Evolutionary conservation across 2,797 vertebrate genomes (phyloP), one percentile per base, ranked within the genome.

Genomic region (Anas acuta): DNA sequence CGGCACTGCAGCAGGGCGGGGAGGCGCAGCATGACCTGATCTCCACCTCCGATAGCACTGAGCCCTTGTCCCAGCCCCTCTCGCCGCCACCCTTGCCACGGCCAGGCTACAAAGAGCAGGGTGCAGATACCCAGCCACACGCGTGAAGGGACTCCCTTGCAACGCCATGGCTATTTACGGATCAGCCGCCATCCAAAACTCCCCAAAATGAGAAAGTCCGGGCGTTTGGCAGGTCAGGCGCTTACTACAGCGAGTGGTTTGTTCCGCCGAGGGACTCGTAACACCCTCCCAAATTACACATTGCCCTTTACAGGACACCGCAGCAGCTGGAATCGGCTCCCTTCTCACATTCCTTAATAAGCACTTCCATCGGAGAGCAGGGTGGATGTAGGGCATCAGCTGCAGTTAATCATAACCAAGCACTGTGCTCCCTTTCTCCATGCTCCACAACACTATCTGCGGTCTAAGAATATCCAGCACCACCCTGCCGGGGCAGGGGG

Each of bases 211-310:
- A 96, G 58, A 13, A 90, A 81, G 84, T 53, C 72, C 2, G 0
- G 62, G 58, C 3, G 1, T 64, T 78, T 91, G 95, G 90, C 78
- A 95, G 82, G 66, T 84, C 92, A 93, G 69, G 45, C 25, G 5
- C 80, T 91, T 92, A 96, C 95, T 95, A 92, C 65, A 95, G 84
- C 6, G 41, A 93, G 75, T 17, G 89, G 95, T 64, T 67, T 80
- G 84, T 70, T 95, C 90, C 21, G 15, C 84, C 5, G 1, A 94
- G 84, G 79, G 92, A 96, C 71, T 94, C 1, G 4, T 39, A 95
- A 91, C 94, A 95, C 89, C 84, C 92, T 95, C 84, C 93, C 84
- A 95, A 92, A 97, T 95, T 95, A 96, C 67, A 96, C 83, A n/a
- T 2, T 93, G 87, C 89, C 90, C 89, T 93, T 94, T 95, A 83